These are phyloP conservation scores for Cataglyphis albicans DNA, from an alignment of 2,888 invertebrate species.

Conservation along the genomic window DNA sequence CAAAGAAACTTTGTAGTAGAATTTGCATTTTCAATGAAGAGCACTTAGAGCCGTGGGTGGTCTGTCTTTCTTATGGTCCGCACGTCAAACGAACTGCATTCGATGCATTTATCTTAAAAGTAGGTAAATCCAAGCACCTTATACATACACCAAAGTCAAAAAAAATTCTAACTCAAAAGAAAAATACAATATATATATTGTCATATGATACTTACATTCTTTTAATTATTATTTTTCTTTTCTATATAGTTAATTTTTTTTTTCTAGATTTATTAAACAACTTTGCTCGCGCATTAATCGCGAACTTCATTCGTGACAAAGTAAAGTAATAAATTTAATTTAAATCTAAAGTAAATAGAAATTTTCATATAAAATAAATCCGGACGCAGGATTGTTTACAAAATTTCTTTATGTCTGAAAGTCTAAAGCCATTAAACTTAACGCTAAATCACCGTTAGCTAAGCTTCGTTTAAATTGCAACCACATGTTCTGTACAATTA, in stretches of 20 bases:
- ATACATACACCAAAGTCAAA: not conserved
- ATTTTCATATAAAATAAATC: not conserved
- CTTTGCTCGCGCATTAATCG: not conserved
- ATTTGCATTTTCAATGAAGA: constrained; percentile 70
- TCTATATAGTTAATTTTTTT: not conserved
- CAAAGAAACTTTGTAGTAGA: constrained; percentile 57
- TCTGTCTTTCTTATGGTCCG: constrained; percentile 73
- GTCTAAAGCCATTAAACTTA: constrained; percentile 6
- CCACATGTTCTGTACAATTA: constrained; percentile 47
- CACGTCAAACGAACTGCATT: constrained; percentile 71
- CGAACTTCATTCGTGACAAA: not conserved
- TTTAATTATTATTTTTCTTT: constrained; percentile 15
- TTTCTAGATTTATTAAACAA: not conserved
- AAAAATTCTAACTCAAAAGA: not conserved
- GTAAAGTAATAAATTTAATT: constrained; percentile 14
- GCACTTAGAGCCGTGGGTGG: constrained; percentile 73
- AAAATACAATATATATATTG: not conserved
- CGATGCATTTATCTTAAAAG: constrained; percentile 12
- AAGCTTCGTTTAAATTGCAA: constrained; percentile 50
- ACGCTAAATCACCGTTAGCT: constrained; percentile 40
- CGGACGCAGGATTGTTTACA: constrained; percentile 1
- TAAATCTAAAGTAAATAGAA: constrained; percentile 19
- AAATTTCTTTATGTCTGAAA: constrained; percentile 1
- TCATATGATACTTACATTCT: constrained; percentile 16
- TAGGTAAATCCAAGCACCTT: not conserved